phyloP scores from a whole-genome alignment of 2,113 vertebrate genomes.

The Salvelinus fontinalis region DNA sequence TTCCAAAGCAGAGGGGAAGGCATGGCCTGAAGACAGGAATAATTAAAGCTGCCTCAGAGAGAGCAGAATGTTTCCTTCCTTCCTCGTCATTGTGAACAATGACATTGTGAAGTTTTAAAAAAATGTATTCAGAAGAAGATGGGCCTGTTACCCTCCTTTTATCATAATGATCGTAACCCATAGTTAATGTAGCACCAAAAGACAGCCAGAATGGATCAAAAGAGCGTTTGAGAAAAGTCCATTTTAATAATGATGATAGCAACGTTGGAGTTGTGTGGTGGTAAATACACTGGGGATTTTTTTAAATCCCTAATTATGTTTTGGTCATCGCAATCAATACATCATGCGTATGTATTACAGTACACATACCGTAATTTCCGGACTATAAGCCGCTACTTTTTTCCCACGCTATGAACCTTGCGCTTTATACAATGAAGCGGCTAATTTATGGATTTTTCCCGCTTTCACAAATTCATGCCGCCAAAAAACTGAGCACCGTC shows the following conservation, averaged over 20 bases:
- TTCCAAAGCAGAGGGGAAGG: slow-evolving; percentile 39
- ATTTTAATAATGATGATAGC: slow-evolving; percentile 53
- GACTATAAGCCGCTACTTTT: too few relatives aligned
- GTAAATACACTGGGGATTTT: slow-evolving; percentile 47
- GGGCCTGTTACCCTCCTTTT: slow-evolving; percentile 61
- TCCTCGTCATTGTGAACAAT: slow-evolving; percentile 48
- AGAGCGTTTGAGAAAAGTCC: too few relatives aligned
- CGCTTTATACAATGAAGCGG: too few relatives aligned
- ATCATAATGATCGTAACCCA: slow-evolving; percentile 62
- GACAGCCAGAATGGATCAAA: slow-evolving; percentile 52
- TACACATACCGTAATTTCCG: too few relatives aligned
- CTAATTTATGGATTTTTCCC: too few relatives aligned
- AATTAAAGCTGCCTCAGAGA: slow-evolving; percentile 64
- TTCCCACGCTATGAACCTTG: too few relatives aligned
- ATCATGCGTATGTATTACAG: slow-evolving; percentile 40
- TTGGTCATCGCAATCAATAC: slow-evolving; percentile 62
- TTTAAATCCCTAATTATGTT: slow-evolving; percentile 49
- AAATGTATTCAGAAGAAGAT: slow-evolving; percentile 34
- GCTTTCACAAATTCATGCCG: too few relatives aligned
- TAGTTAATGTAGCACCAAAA: slow-evolving; percentile 69
- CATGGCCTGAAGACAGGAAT: slow-evolving; percentile 47
- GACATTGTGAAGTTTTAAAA: slow-evolving; percentile 53
- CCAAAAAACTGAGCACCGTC: too few relatives aligned
- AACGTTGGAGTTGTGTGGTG: slow-evolving; percentile 43
- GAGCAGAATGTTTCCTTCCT: slow-evolving; percentile 37